Base-by-base conservation (phyloP, 2,797 vertebrate genomes). In the Schizothorax lantsangensis region DNA sequence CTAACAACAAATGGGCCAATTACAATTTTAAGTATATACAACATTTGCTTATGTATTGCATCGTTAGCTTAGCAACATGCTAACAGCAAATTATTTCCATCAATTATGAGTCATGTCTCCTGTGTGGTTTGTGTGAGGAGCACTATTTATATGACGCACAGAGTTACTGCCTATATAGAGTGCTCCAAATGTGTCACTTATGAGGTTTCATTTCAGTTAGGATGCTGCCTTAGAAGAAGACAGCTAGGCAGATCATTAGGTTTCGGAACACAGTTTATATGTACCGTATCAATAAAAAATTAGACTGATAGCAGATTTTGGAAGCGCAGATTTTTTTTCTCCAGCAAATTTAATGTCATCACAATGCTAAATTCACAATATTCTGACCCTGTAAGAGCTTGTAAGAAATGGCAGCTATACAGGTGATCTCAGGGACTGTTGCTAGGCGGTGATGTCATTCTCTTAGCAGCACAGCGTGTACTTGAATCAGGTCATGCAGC, bases 391-490 rank as follows among this genome's bases (percentile, higher is more conserved):
- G 38, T 80, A 23, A 57, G 38, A 19, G 64, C 66, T 62, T 49
- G 12, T 36, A 14, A 57, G 64, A 72, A 86, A 59, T 73, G 15
- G 75, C 26, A 71, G 19, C 7, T 8, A 3, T 26, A 49, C 40
- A 73, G 54, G 84, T 86, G 68, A 86, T 81, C 68, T 74, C 40
- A 49, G n/a, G 30, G 23, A 19, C 19, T 73, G 81, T 80, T 86
- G 75, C 81, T 80, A 75, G 75, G 75, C 54, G 38, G 78, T 88
- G 74, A 78, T 66, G 73, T 83, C 59, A 89, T 54, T 40, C n/a
- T 74, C 47, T 69, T 75, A 77, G 43, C 79, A 71, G 80, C 80
- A 80, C 59, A 77, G 52, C 71, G 6, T 78, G 59, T 40, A 77
- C 52, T 69, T 84, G 49, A 84, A 79, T 77, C 30, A 83, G 33